phyloP scores from a whole-genome alignment of 1,140 invertebrate genomes.

The Sminthurides bifidus region DNA sequence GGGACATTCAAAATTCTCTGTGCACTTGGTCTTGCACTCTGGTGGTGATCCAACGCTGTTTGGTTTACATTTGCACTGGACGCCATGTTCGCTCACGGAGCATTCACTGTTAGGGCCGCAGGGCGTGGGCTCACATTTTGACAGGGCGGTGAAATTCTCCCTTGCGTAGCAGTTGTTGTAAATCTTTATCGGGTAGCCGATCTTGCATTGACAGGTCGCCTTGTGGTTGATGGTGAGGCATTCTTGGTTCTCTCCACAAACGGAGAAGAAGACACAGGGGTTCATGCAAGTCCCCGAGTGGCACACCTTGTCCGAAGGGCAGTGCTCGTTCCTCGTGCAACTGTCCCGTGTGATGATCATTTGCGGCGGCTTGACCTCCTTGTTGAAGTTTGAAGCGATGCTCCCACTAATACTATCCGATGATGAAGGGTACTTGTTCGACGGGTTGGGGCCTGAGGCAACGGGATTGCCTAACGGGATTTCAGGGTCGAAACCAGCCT shows the following conservation, averaged over 20 bases:
- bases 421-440: not conserved
- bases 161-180: slow-evolving; percentile 9
- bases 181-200: slow-evolving; percentile 51
- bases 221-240: slow-evolving; percentile 68
- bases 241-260: slow-evolving; percentile 47
- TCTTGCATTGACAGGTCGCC: slow-evolving; percentile 67
- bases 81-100: too few species aligned
- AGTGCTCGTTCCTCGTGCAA: slow-evolving; percentile 35
- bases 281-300: slow-evolving; percentile 60
- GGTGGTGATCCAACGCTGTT: too few species aligned
- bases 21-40: too few species aligned
- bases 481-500: slow-evolving; percentile 19
- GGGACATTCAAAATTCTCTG: too few species aligned
- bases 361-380: not conserved
- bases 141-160: not conserved
- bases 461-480: not conserved
- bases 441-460: not conserved
- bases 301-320: slow-evolving; percentile 69
- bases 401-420: not conserved
- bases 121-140: slow-evolving; percentile 34
- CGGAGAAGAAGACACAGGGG: slow-evolving; percentile 56
- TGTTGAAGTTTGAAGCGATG: too few species aligned
- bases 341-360: not conserved
- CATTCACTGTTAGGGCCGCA: too few species aligned
- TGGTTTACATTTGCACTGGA: too few species aligned